Base-by-base conservation (phyloP, 1,140 invertebrate genomes). In the Drosophila varians region DNA sequence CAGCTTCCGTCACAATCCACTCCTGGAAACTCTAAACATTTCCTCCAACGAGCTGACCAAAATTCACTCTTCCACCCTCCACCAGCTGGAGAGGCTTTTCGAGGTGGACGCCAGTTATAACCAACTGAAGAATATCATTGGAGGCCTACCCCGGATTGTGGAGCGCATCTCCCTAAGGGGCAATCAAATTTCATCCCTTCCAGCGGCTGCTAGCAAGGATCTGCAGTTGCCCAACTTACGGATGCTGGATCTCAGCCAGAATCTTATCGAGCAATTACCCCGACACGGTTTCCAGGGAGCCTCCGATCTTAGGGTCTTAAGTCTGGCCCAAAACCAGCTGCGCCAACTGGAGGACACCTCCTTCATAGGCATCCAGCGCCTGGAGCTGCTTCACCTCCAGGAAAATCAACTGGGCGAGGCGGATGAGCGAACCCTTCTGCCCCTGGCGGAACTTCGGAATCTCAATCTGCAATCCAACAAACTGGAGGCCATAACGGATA, bases 21-120 rank as follows among this genome's bases (percentile, higher is more conserved):
- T 94, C 8, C 90, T 98, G 45, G 96, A 97, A 86, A 94, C 95
- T 52, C 87, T 97, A 0, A 96, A 97, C 90, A 92, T 97, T 16
- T 96, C 96, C 1, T 92, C 93, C 18, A 97, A 97, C 89, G 93
- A 93, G 18, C 84, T 96, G 2, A 91, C 93, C 2, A 92, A 93
- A 2, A 79, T 96, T 38, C 95, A 96, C 91, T 94, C 94, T 0
- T 93, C 93, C 43, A 96, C 96, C 0, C 95, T 98, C 55, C 91
- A 94, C 62, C 94, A 95, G 76, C 86, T 97, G 36, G 92, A 92
- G 9, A 94, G 94, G 56, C 92, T 98, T 0, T 96, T 95, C 61
- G 96, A 96, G 89, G 87, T 98, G 14, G 96, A 97, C 82, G 91
- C 96, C 3, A 95, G 96, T 70, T 93, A 93, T 76, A 98, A 98